Conservation (phyloP, 2,797 vertebrate genomes). For the Podarcis lilfordi region DNA sequence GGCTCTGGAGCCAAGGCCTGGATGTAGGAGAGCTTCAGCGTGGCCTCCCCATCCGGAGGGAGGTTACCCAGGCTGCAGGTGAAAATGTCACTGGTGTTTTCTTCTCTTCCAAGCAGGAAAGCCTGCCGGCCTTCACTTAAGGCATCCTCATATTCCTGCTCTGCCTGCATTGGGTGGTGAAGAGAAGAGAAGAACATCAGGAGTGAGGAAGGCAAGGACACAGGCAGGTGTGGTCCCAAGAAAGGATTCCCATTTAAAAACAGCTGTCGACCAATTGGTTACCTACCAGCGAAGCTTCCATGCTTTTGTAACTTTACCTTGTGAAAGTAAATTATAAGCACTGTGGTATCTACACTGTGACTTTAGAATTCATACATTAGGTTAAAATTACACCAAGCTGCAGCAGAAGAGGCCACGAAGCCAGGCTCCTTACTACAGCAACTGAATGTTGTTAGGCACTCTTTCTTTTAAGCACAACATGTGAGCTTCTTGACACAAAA, state of each 20-base stretch:
- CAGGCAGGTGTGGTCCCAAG: background rate
- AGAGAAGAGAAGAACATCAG: background rate
- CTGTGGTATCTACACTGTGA: background rate
- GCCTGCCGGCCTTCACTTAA: conserved; percentile 69
- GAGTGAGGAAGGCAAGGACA: background rate
- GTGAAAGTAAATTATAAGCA: background rate
- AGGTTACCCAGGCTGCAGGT: conserved; percentile 78
- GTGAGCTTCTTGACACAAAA: background rate
- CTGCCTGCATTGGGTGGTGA: conserved; percentile 43
- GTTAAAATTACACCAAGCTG: background rate
- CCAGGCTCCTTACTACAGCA: too few relatives aligned
- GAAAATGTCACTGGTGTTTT: conserved; percentile 80
- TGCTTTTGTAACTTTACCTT: background rate
- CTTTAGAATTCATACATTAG: background rate
- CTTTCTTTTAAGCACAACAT: background rate
- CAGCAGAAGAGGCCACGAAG: background rate
- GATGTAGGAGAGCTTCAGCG: conserved; percentile 82
- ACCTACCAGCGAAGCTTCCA: background rate
- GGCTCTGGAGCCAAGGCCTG: conserved; percentile 83
- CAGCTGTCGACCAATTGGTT: background rate
- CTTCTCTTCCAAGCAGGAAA: conserved; percentile 83
- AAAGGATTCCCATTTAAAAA: background rate
- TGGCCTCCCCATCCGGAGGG: conserved; percentile 78
- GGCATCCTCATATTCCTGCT: conserved; percentile 55
- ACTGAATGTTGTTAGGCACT: too few relatives aligned